phyloP scores from a whole-genome alignment of 2,797 vertebrate genomes.

The Sebastes reedi region DNA sequence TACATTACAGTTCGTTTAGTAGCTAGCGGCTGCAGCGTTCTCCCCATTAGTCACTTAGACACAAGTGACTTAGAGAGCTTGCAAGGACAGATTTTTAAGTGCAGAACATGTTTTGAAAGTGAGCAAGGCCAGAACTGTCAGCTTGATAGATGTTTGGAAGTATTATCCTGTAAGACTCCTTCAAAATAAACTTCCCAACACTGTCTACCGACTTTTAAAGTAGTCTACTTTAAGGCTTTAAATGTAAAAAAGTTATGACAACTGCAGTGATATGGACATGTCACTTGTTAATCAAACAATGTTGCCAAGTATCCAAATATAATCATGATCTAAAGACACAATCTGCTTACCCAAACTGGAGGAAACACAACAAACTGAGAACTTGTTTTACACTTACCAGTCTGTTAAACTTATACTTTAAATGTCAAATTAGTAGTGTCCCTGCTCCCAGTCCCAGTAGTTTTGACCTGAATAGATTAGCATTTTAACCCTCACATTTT shows the following conservation, averaged over 20 bases:
- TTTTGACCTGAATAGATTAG: not conserved
- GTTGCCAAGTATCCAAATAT: not conserved
- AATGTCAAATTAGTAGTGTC: not conserved
- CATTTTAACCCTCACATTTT: not conserved
- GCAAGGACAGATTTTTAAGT: not conserved
- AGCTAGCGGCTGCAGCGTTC: too few species aligned
- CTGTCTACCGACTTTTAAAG: not conserved
- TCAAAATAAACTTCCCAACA: not conserved
- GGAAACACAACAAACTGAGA: not conserved
- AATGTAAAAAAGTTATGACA: not conserved
- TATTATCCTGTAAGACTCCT: not conserved
- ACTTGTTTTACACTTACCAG: not conserved
- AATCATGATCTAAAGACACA: not conserved
- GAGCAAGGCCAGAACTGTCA: not conserved
- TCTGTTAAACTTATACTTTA: not conserved
- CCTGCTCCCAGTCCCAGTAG: not conserved
- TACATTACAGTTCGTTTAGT: too few species aligned
- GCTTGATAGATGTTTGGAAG: not conserved
- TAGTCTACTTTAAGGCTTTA: not conserved
- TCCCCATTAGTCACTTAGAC: too few species aligned
- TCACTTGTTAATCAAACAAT: not conserved
- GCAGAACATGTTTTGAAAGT: not conserved
- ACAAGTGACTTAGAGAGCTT: not conserved
- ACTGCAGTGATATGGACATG: not conserved
- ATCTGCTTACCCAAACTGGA: not conserved